Evolutionary conservation across 2,888 invertebrate genomes (phyloP), one percentile per base, ranked within the genome.

Genomic region (Xestia ashworthii): DNA sequence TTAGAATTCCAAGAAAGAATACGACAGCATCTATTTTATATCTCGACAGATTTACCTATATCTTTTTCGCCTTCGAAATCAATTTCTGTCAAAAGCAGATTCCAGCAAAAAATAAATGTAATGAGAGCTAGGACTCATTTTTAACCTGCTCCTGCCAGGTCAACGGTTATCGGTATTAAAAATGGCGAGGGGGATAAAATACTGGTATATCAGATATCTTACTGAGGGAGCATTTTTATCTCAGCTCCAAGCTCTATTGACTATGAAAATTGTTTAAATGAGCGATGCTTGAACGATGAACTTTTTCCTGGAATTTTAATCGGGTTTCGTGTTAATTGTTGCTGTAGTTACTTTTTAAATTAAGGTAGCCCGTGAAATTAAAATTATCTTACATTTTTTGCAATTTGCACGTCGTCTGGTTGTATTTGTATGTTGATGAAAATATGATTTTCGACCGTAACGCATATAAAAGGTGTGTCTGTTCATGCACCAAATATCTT

Each of bases 81-180:
- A 87, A 81, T 88, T 80, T 77, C 78, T 83, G 80, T 80, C 81
- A 77, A 69, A 78, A 70, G 76, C 78, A 84, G 80, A 67, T 44
- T 65, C 32, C 38, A 65, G 74, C 65, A 82, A 88, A 84, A 87
- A 84, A 73, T 73, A 74, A 87, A 86, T 80, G 73, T 89, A 86
- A 88, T 82, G 86, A 82, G 81, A 80, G 46, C 72, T 82, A 76
- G 76, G 74, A 38, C 66, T 78, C 78, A 86, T 89, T 86, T 81
- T 81, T 84, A 82, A 74, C 77, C 79, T 83, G 81, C 66, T 71
- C 65, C 66, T 66, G 65, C 80, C 72, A 78, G 85, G 84, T 86
- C 80, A 88, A 72, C 68, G 72, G 72, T 70, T 81, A 80, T 83
- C 74, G 67, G 46, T 81, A 87, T 87, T 78, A 75, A 76, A 81